These are phyloP conservation scores for pig (Sus scrofa) DNA, from an alignment of 2,113 vertebrate species.

Conservation along the genomic window T2T-Sscrofa CM000822.6:68690001-68690500, in stretches of 20 bases:
- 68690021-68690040: conserved; percentile 4
- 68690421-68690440: background rate
- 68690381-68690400: conserved; percentile 54
- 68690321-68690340: background rate
- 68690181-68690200: background rate
- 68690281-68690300: conserved; percentile 4
- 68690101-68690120: background rate
- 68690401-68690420: conserved; percentile 3
- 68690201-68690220: background rate
- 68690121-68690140: background rate
- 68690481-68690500: conserved; percentile 51
- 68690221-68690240: background rate
- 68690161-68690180: background rate
- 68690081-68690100: background rate
- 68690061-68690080: background rate
- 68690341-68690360: conserved; percentile 3
- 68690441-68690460: background rate
- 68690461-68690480: conserved; percentile 43
- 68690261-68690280: conserved; percentile 31
- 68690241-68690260: background rate
- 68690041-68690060: background rate
- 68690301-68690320: background rate
- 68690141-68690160: conserved; percentile 13
- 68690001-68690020: too few relatives aligned
- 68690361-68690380: conserved; percentile 32